phyloP scores from a whole-genome alignment of 2,113 vertebrate genomes.

The Alectura lathami region DNA sequence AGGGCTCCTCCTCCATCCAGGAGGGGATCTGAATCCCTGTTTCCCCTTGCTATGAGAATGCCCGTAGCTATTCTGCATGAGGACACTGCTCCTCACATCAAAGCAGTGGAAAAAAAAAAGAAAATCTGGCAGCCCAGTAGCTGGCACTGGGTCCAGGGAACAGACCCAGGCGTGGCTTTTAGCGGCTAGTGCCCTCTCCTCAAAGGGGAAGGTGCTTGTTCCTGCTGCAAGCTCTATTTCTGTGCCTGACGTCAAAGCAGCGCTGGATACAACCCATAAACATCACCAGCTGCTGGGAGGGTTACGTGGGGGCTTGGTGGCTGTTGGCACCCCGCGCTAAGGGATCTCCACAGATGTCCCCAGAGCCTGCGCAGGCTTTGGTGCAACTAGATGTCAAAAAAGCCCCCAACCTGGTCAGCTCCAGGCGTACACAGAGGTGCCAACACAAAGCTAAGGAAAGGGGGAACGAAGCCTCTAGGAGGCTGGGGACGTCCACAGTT shows the following conservation, averaged over 20 bases:
- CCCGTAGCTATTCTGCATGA: not conserved
- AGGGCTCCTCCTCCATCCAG: not conserved
- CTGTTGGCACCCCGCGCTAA: not conserved
- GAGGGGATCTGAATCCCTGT: not conserved
- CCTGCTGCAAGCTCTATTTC: slow-evolving; percentile 1
- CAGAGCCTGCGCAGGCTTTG: not conserved
- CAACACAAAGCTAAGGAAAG: not conserved
- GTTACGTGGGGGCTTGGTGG: not conserved
- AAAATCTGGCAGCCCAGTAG: not conserved
- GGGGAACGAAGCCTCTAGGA: not conserved
- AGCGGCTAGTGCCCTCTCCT: not conserved
- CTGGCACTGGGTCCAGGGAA: not conserved
- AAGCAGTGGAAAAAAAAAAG: not conserved
- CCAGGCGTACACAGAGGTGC: not conserved
- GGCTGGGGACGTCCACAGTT: not conserved
- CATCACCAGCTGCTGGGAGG: not conserved
- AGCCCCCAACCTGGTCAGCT: not conserved
- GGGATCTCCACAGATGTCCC: not conserved
- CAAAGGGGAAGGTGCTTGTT: slow-evolving; percentile 8
- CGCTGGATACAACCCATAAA: rapidly evolving
- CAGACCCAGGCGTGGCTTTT: not conserved
- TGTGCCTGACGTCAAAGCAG: not conserved
- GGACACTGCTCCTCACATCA: not conserved
- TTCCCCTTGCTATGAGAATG: not conserved
- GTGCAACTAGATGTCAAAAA: not conserved